Evolutionary conservation across 2,797 vertebrate species (phyloP).

Genomic region (Typhlichthys subterraneus): DNA sequence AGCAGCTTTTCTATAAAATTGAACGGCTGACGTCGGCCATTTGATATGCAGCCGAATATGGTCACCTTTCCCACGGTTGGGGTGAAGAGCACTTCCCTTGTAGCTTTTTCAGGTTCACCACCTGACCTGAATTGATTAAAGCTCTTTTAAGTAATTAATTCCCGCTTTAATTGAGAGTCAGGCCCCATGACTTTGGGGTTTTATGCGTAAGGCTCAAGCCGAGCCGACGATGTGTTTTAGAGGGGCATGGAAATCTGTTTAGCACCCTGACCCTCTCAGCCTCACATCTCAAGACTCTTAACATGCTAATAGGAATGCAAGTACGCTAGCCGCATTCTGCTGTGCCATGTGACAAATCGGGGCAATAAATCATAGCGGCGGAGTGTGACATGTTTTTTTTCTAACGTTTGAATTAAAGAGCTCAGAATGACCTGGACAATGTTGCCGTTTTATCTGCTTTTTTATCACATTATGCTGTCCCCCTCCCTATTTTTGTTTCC

Average conservation of each 20-base stretch:
- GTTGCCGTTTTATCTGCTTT: slow-evolving; percentile 49
- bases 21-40: slow-evolving; percentile 3
- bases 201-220: slow-evolving; percentile 48
- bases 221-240: slow-evolving; percentile 60
- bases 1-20: not conserved
- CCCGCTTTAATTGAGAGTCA: slow-evolving; percentile 74
- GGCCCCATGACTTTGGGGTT: slow-evolving; percentile 57
- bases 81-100: slow-evolving; percentile 32
- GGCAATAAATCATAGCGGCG: slow-evolving; percentile 62
- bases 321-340: slow-evolving; percentile 51
- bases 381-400: slow-evolving; percentile 52
- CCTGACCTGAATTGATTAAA: slow-evolving; percentile 80
- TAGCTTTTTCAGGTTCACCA: slow-evolving; percentile 62
- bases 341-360: slow-evolving; percentile 54
- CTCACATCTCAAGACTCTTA: slow-evolving; percentile 61
- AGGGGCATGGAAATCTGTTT: slow-evolving; percentile 68
- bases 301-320: slow-evolving; percentile 65
- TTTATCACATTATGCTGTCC: slow-evolving; percentile 53
- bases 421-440: slow-evolving; percentile 36
- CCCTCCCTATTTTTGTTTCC: slow-evolving; percentile 47
- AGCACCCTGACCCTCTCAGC: slow-evolving; percentile 66
- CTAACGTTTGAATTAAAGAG: slow-evolving; percentile 47
- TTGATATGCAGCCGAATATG: slow-evolving; percentile 34
- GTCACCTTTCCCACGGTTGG: slow-evolving; percentile 30
- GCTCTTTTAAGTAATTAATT: slow-evolving; percentile 78